Evolutionary conservation across 2,113 vertebrate genomes (phyloP), one percentile per base, ranked within the genome.

Genomic region (Oncorhynchus kisutch): DNA sequence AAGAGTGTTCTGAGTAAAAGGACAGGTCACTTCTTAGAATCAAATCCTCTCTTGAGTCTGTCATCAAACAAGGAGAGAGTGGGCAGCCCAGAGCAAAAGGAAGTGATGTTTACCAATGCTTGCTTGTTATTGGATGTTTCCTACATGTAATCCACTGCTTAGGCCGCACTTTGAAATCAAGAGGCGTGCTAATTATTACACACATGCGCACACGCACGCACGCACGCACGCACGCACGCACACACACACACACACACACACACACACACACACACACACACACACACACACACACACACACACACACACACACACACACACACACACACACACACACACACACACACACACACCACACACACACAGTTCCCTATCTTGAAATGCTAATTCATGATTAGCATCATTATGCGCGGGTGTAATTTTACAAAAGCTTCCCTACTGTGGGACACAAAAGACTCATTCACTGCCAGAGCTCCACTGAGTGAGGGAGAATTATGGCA

Each of bases 351-450:
- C 78, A 78, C 64, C 74, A 78, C 29, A 39, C 57, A 70, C 34
- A 77, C 86, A 85, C 13, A 48, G 81, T 34, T 75, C 78, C 86
- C 85, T 83, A 89, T 92, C 88, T 88, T 86, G 81, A 91, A 91
- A 93, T 94, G 91, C 90, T 88, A 92, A 93, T 93, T 90, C 87
- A 83, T 91, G 87, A 91, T 91, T 90, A 91, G 85, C 87, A 88
- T 91, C 88, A 91, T 91, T 91, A 92, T 90, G 87, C 87, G 69
- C 86, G 81, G 24, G 84, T 88, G 87, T 92, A 90, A 90, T 92
- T 92, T 91, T 81, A 90, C 87, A 91, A 92, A 92, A 87, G 89
- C 90, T 86, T 88, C 87, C 88, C 87, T 83, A 88, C 88, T 84
- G 87, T 81, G 87, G 77, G 12, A 75, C 84, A 93, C 90, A 92